Conservation (phyloP, 1,140 invertebrate genomes). For the Polypedilum pembai region DNA sequence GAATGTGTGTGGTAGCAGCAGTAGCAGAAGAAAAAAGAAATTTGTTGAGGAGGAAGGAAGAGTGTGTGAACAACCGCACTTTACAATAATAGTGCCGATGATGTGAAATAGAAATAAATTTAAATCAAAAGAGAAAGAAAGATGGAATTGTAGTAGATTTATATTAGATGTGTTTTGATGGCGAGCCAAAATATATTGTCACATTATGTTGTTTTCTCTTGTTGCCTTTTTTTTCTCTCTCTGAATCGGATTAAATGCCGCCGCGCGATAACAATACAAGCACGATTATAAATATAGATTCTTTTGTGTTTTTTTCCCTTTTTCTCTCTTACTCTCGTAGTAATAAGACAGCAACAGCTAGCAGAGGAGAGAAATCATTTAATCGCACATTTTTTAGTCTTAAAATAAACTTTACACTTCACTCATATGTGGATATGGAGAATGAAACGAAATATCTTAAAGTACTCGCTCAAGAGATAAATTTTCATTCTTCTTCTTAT, state of each 20-base stretch:
- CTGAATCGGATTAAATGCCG: conserved; percentile 9
- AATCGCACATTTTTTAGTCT: conserved; percentile 1
- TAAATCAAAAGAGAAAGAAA: not conserved
- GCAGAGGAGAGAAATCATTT: not conserved
- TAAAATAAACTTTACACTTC: conserved; percentile 13
- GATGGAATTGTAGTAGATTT: conserved; percentile 21
- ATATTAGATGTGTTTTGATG: conserved; percentile 26
- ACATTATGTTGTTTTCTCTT: not conserved
- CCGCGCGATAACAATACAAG: conserved; percentile 1
- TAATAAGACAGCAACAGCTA: too few relatives aligned
- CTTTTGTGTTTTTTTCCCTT: not conserved
- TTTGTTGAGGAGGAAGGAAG: too few relatives aligned
- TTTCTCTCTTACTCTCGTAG: not conserved
- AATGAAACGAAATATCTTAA: not conserved
- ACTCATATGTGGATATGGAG: conserved; percentile 2
- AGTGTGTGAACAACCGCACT: too few relatives aligned
- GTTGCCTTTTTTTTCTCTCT: not conserved
- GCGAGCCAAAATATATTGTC: conserved; percentile 27
- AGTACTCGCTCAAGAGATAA: not conserved
- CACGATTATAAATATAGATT: not conserved
- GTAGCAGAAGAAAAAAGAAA: too few relatives aligned
- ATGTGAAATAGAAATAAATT: too few relatives aligned
- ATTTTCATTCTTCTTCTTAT: not conserved
- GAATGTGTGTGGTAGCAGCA: too few relatives aligned
- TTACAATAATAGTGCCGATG: too few relatives aligned